phyloP scores from a whole-genome alignment of 2,113 vertebrate genomes.

The Isurus oxyrinchus region DNA sequence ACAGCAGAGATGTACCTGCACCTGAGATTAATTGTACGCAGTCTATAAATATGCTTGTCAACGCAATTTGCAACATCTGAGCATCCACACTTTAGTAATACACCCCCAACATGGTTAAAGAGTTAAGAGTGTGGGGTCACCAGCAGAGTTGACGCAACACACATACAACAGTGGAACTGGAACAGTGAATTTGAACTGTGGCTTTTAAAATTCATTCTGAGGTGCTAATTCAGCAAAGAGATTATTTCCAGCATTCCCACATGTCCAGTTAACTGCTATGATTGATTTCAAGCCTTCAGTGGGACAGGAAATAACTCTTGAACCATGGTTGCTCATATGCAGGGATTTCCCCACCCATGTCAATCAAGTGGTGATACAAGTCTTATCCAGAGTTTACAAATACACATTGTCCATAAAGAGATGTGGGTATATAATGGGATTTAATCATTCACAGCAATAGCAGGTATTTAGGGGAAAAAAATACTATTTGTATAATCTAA shows the following conservation, averaged over 20 bases:
- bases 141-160: background rate
- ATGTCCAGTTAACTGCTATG: background rate
- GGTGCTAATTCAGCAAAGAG: background rate
- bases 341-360: background rate
- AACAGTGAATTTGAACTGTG: background rate
- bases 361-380: background rate
- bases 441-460: background rate
- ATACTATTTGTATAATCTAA: background rate
- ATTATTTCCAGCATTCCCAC: slow-evolving; percentile 16
- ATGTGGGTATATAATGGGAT: background rate
- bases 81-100: background rate
- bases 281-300: slow-evolving; percentile 11
- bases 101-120: background rate
- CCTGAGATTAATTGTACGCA: background rate
- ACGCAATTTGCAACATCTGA: background rate
- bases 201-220: background rate
- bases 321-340: background rate
- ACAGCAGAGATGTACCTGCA: background rate
- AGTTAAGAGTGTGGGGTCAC: background rate
- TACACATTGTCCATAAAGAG: background rate
- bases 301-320: slow-evolving; percentile 28
- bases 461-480: background rate
- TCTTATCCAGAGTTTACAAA: background rate
- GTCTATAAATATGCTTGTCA: background rate
- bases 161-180: background rate